Evolutionary conservation across 2,113 vertebrate species (phyloP).

Genomic region (Chloropsis cyanopogon): DNA sequence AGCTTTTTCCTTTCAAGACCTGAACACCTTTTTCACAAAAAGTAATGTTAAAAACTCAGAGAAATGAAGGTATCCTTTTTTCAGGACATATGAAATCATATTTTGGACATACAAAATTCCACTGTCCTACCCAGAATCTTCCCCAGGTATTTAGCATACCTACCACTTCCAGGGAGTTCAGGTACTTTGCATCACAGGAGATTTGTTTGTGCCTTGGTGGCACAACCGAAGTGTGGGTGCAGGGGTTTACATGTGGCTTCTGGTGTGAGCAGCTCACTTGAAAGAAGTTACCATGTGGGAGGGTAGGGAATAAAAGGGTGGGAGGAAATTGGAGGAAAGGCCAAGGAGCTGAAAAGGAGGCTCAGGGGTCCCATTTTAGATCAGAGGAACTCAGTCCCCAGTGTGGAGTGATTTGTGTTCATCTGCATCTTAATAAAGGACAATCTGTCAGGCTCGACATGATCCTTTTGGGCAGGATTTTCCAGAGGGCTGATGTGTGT

Average conservation of each 20-base stretch:
- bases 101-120: not conserved
- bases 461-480: not conserved
- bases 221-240: not conserved
- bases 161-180: not conserved
- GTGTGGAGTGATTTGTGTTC: not conserved
- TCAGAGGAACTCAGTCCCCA: not conserved
- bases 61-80: not conserved
- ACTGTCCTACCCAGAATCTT: not conserved
- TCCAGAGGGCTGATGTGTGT: not conserved
- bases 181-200: not conserved
- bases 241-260: not conserved
- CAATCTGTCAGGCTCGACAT: not conserved
- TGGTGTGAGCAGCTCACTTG: not conserved
- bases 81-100: not conserved
- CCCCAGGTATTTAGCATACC: not conserved
- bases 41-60: not conserved
- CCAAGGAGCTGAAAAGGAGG: not conserved
- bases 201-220: not conserved
- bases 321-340: not conserved
- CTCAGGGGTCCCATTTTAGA: not conserved
- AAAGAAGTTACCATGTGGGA: not conserved
- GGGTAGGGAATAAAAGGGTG: not conserved
- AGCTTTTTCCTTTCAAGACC: not conserved
- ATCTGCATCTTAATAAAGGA: not conserved
- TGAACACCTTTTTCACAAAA: not conserved